Evolutionary conservation across 1,140 invertebrate species (phyloP), one percentile per base, ranked within the genome.

Genomic region (Tetramorium parvispinum): DNA sequence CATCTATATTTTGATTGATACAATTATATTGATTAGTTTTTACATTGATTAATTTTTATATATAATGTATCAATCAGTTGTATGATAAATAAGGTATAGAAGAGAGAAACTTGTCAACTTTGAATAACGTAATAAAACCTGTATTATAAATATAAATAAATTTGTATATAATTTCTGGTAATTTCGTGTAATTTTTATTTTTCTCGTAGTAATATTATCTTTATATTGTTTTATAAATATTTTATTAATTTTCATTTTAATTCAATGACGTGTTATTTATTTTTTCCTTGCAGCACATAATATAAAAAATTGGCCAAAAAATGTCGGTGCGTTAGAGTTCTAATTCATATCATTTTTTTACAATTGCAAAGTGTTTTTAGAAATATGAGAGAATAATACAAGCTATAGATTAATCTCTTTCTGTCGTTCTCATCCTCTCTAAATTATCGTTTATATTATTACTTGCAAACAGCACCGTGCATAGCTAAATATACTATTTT

Each of bases 281-380:
- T 51, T 61, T 32, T n/a, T 8, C 18, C 4, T 27, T 71, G 24
- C 5, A 13, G 5, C 1, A 24, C 13, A 21, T 21, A 21, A 24
- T 21, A 27, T 27, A 21, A 16, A n/a, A 66, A 16, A 2, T 37
- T n/a, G n/a, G 24, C 27, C 77, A 86, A 89, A 89, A 90, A 87
- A 89, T 90, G 87, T 85, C 53, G 87, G 21, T 68, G 55, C 70
- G 81, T 90, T 89, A 89, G 89, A 21, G 18, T 57, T 55, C 37
- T 65, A 89, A 88, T 89, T 89, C 76, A 91, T 87, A 88, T 77
- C 24, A 90, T 46, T 65, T 89, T 89, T 86, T 89, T 51, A 88
- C 70, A 85, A 46, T 85, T 27, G 27, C 43, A 40, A 73, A 90
- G 59, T 87, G 53, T 46, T 88, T 83, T 49, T 51, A 83, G 24